Evolutionary conservation across 2,888 invertebrate genomes (phyloP).

Genomic region (Marronus borbonicus): DNA sequence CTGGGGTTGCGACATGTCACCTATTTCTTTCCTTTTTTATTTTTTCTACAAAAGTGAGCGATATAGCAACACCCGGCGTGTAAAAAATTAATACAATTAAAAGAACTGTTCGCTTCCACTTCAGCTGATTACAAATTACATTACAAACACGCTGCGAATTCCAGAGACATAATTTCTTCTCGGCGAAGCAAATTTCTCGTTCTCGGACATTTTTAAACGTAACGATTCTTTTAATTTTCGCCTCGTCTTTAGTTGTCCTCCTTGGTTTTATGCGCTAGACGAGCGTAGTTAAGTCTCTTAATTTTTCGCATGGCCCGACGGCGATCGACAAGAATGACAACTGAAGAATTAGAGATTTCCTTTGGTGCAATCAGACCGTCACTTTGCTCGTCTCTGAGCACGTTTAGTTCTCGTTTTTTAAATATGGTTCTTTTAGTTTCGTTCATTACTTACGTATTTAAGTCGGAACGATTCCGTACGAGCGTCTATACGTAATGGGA

Average conservation of each 20-base stretch:
- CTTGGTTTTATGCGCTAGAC: too few species aligned
- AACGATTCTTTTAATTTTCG: slow-evolving; percentile 45
- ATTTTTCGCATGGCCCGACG: too few species aligned
- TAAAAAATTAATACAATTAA: slow-evolving; percentile 56
- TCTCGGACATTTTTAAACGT: slow-evolving; percentile 35
- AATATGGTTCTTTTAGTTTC: too few species aligned
- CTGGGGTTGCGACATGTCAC: not conserved
- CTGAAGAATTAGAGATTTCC: too few species aligned
- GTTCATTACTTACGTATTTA: too few species aligned
- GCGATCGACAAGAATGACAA: too few species aligned
- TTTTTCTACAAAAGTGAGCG: slow-evolving; percentile 6
- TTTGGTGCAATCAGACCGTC: too few species aligned
- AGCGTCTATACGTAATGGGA: too few species aligned
- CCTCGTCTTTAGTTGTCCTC: slow-evolving; percentile 6
- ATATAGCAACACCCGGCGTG: slow-evolving; percentile 47
- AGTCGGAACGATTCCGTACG: too few species aligned
- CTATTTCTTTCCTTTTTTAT: not conserved
- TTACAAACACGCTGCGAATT: slow-evolving; percentile 52
- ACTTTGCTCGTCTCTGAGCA: too few species aligned
- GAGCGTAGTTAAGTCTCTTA: too few species aligned
- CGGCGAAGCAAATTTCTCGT: slow-evolving; percentile 7
- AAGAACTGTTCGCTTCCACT: slow-evolving; percentile 56
- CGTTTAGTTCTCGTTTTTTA: too few species aligned
- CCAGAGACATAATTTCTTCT: slow-evolving; percentile 36
- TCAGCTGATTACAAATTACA: slow-evolving; percentile 55